phyloP scores from a whole-genome alignment of 2,797 vertebrate genomes.

The Tympanoctomys barrerae region DNA sequence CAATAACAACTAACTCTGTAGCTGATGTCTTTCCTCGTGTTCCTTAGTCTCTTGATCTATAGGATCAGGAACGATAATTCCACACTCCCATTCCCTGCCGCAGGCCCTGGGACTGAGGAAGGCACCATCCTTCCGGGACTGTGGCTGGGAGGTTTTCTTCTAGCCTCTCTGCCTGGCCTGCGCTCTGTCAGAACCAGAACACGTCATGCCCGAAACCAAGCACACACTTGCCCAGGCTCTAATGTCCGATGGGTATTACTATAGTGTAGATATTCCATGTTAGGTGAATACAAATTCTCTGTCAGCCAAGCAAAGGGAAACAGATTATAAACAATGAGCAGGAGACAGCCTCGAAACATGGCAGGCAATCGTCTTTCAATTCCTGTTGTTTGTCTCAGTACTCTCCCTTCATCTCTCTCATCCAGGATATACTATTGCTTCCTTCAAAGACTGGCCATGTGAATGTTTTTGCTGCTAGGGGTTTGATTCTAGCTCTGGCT shows the following conservation, averaged over 20 bases:
- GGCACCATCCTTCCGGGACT: neutral
- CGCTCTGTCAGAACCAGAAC: neutral
- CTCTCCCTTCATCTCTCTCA: neutral
- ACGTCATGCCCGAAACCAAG: neutral
- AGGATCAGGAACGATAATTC: neutral
- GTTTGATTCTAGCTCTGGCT: neutral
- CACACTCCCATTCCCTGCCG: neutral
- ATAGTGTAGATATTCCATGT: neutral
- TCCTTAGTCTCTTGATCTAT: neutral
- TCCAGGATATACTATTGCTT: neutral
- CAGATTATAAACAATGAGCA: neutral
- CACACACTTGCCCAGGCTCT: neutral
- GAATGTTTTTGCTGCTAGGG: neutral
- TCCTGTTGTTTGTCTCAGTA: neutral
- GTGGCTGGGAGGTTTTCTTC: neutral
- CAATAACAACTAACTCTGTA: neutral
- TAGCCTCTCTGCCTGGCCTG: neutral
- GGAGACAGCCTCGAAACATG: neutral
- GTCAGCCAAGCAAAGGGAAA: neutral
- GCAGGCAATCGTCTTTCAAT: neutral
- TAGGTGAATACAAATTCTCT: neutral
- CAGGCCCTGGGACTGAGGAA: neutral
- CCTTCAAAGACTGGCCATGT: neutral
- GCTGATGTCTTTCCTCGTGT: neutral
- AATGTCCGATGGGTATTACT: neutral